Conservation (phyloP, 2,888 invertebrate species). For the Schrankia costaestrigalis region DNA sequence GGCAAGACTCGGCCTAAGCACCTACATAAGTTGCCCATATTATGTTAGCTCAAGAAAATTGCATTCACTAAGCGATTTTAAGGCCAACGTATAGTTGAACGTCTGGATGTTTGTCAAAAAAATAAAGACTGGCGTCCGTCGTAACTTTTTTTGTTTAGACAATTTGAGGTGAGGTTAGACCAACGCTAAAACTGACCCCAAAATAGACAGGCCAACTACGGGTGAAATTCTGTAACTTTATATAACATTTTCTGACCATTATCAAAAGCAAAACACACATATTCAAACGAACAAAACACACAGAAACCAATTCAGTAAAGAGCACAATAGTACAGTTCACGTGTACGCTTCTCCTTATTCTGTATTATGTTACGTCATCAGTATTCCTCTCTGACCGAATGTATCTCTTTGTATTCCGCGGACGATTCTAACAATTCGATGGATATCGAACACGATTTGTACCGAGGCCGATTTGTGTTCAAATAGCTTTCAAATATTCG, state of each 20-base stretch:
- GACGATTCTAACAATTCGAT: conserved; percentile 34
- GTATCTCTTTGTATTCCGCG: conserved; percentile 37
- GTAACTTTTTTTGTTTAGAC: no score
- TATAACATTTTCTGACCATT: no score
- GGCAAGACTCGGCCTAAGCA: conserved; percentile 25
- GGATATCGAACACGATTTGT: conserved; percentile 31
- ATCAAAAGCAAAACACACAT: no score
- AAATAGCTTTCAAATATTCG: conserved; percentile 21
- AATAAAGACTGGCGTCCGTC: no score
- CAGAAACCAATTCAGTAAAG: no score
- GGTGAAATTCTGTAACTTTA: no score
- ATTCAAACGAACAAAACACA: no score
- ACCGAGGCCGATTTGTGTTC: conserved; percentile 24
- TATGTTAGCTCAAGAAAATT: conserved; percentile 33
- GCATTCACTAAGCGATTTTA: conserved; percentile 38
- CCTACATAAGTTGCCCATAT: conserved; percentile 31
- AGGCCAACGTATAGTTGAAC: conserved; percentile 14
- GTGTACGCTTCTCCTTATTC: conserved; percentile 17
- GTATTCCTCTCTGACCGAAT: conserved; percentile 33
- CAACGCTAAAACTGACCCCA: no score
- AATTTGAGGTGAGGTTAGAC: no score
- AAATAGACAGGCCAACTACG: no score
- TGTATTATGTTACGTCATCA: conserved; percentile 35
- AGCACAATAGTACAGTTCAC: no score
- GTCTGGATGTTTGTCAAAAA: neutral